Evolutionary conservation across 1,140 invertebrate genomes (phyloP).

Genomic region (Lepidostoma basale): DNA sequence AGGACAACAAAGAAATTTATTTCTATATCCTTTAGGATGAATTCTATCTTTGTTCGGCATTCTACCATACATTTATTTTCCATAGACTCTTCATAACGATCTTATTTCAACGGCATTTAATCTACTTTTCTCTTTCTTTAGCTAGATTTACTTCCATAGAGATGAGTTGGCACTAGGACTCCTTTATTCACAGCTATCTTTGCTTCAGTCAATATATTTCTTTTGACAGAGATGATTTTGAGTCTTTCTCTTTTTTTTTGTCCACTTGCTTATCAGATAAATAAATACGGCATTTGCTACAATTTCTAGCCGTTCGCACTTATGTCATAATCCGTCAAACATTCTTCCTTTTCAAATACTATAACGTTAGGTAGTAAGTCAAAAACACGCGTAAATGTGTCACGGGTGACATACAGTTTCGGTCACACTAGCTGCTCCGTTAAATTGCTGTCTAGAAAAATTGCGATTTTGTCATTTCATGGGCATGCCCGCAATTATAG

Average conservation of each 20-base stretch:
- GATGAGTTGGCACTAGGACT: no score
- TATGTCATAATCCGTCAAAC: not conserved
- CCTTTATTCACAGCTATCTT: no score
- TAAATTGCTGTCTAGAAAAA: not conserved
- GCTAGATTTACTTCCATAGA: no score
- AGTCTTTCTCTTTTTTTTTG: not conserved
- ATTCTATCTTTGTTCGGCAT: no score
- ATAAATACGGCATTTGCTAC: not conserved
- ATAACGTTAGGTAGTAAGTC: not conserved
- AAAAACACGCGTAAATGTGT: not conserved
- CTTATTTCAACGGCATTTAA: no score
- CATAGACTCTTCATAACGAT: no score
- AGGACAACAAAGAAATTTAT: no score
- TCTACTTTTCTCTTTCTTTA: no score
- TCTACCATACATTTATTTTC: no score
- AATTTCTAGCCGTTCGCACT: not conserved
- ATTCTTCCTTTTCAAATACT: not conserved
- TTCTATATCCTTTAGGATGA: no score
- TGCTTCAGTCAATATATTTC: not conserved
- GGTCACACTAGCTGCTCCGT: constrained; percentile 1
- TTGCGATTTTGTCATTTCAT: not conserved
- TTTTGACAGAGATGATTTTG: not conserved
- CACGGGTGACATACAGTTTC: not conserved
- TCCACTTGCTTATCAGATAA: not conserved
- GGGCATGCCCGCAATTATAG: not conserved